These are phyloP conservation scores for Puffinus mauretanicus DNA, from an alignment of 2,113 vertebrate genomes.

Conservation along the genomic window DNA sequence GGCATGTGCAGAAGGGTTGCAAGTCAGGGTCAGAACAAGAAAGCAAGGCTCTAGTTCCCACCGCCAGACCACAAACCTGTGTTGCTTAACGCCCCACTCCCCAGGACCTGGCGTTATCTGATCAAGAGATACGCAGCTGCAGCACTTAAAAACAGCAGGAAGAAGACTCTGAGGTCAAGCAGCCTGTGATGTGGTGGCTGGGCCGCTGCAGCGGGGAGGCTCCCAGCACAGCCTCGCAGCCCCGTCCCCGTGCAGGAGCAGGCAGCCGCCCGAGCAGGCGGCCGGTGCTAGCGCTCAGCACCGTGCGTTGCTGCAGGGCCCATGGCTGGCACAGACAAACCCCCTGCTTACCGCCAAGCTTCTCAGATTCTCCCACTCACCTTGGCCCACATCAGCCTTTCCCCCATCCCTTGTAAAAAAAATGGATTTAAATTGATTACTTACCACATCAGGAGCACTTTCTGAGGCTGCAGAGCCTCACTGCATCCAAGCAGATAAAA, in stretches of 20 bases:
- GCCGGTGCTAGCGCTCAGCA: too few species aligned
- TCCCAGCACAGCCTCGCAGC: accelerated
- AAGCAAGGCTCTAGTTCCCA: not conserved
- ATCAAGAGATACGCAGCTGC: accelerated
- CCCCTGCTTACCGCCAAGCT: accelerated
- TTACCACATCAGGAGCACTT: not conserved
- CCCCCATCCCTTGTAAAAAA: accelerated
- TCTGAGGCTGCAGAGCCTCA: accelerated
- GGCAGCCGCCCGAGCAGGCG: too few species aligned
- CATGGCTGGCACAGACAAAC: accelerated
- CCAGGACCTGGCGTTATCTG: accelerated
- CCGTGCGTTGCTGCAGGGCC: accelerated
- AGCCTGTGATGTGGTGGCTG: accelerated
- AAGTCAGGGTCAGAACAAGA: not conserved
- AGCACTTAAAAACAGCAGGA: accelerated
- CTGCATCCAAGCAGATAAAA: not conserved
- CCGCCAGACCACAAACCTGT: not conserved
- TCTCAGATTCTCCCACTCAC: too few species aligned
- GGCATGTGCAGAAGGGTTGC: accelerated
- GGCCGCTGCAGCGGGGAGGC: not conserved
- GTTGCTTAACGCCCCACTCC: not conserved
- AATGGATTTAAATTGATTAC: accelerated
- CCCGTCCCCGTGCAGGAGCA: accelerated
- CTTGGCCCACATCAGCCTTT: not conserved
- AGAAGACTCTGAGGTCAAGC: accelerated